Evolutionary conservation across 1,140 invertebrate genomes (phyloP).

Genomic region (Tetraneura akinire): DNA sequence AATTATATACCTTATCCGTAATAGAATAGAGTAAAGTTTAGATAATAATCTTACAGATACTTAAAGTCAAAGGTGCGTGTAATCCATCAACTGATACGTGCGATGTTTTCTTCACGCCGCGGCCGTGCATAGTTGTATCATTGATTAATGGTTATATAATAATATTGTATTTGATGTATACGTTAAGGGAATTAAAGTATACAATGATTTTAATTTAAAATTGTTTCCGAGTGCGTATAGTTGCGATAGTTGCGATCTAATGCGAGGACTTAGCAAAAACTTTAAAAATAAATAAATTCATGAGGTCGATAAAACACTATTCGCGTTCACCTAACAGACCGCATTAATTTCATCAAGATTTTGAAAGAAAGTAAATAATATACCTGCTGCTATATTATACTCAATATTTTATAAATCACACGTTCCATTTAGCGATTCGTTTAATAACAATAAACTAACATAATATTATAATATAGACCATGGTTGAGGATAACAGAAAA

Average conservation of each 20-base stretch:
- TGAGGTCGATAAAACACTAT: background rate
- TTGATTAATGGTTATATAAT: too few relatives aligned
- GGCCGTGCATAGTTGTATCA: background rate
- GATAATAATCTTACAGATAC: background rate
- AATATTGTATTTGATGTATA: background rate
- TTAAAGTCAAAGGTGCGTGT: background rate
- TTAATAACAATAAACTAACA: background rate
- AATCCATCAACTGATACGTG: conserved; percentile 1
- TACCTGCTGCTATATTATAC: background rate
- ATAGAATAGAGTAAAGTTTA: background rate
- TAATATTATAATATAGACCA: too few relatives aligned
- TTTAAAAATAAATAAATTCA: conserved; percentile 42
- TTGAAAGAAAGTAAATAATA: background rate
- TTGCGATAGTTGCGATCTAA: background rate
- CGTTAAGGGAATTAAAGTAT: background rate
- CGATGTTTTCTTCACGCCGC: background rate
- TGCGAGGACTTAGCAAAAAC: background rate
- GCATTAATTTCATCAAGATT: background rate
- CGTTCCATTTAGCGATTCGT: background rate
- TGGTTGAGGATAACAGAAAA: too few relatives aligned
- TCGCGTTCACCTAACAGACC: background rate
- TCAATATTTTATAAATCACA: background rate
- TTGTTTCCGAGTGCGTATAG: background rate
- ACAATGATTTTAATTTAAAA: conserved; percentile 31
- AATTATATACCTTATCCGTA: background rate